Percentiles rank a stretch among this genome's conserved stretches.
Conservation (phyloP, 2,797 vertebrate species). For the Cryptoprocta ferox region DNA sequence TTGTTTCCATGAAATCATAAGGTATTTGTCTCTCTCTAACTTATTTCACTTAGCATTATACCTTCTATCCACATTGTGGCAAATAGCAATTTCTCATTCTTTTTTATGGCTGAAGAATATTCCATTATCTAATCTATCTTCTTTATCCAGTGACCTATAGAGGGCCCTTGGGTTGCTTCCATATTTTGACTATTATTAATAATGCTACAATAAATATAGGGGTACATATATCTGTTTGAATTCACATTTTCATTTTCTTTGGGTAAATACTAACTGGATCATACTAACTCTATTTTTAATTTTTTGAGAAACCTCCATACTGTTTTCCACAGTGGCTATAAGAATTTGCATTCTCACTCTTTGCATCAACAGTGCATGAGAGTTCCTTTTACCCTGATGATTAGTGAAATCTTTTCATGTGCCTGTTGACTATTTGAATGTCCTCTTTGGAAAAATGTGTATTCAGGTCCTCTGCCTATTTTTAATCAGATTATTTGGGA, state of each 20-base stretch:
- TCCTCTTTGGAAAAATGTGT: neutral
- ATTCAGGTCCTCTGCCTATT: neutral
- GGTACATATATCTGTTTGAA: neutral
- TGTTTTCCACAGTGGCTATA: neutral
- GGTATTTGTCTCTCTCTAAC: neutral
- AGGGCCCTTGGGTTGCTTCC: neutral
- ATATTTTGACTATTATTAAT: neutral
- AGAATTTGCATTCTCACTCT: neutral
- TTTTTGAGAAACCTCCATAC: neutral
- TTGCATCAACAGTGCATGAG: neutral
- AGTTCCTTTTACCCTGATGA: neutral
- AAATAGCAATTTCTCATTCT: neutral
- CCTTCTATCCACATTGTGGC: neutral
- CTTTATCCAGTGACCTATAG: neutral
- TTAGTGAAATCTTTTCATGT: neutral
- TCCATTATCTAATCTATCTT: neutral
- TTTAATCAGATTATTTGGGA: neutral
- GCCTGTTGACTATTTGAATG: neutral
- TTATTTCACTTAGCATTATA: neutral
- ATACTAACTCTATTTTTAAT: neutral
- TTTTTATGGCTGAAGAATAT: neutral
- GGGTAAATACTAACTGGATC: neutral
- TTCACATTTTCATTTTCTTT: neutral
- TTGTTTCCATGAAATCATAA: neutral
- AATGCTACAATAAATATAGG: neutral